Conservation (phyloP, 2,797 vertebrate species). For the Corythornis leucogaster region DNA sequence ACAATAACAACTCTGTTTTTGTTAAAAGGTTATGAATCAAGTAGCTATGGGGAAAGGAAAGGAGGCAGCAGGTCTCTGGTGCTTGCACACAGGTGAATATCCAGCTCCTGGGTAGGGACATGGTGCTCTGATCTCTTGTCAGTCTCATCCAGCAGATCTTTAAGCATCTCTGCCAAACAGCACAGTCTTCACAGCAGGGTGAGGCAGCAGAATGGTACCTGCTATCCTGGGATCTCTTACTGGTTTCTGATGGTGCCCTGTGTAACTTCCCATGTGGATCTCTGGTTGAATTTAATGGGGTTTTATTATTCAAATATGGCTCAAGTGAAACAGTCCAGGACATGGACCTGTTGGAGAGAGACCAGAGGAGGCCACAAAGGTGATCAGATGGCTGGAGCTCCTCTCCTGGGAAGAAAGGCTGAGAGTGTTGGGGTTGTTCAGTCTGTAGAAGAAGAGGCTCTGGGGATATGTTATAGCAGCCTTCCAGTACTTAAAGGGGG, state of each 20-base stretch:
- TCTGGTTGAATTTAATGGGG: background rate
- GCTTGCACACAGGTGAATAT: background rate
- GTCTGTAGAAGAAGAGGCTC: background rate
- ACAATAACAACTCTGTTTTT: background rate
- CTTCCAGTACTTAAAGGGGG: background rate
- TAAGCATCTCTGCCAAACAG: background rate
- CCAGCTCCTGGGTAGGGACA: background rate
- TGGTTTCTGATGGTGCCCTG: background rate
- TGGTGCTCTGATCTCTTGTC: accelerated
- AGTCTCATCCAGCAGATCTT: background rate
- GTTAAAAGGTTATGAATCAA: background rate
- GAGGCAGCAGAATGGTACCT: background rate
- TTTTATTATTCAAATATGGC: background rate
- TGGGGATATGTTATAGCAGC: background rate
- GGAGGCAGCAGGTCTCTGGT: background rate
- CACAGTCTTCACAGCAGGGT: background rate
- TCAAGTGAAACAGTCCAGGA: background rate
- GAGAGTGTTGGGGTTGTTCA: background rate
- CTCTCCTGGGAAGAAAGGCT: background rate
- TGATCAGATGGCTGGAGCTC: background rate
- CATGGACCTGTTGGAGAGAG: background rate
- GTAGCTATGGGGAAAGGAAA: background rate
- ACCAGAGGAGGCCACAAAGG: background rate
- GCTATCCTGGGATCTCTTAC: background rate
- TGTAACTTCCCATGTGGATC: background rate